Percentiles rank a stretch among this genome's conserved stretches.
These are phyloP conservation scores for Leucophenga montana DNA, from an alignment of 2,888 invertebrate genomes.

Conservation along the genomic window DNA sequence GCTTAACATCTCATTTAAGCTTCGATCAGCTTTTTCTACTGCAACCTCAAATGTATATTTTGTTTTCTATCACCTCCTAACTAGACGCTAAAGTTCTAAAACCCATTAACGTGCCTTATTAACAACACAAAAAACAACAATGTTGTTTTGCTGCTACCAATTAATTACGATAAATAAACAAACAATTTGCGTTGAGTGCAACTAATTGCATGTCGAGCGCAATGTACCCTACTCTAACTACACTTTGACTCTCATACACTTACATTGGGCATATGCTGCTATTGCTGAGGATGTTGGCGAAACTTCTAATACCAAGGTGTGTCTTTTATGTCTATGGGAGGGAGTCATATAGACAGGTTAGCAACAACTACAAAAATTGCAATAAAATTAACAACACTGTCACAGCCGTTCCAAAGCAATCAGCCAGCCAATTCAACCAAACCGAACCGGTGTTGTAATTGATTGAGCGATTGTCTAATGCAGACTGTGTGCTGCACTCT, in stretches of 20 bases:
- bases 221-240: too few relatives aligned
- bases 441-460: background rate
- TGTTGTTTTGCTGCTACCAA: background rate
- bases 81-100: background rate
- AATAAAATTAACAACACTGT: too few relatives aligned
- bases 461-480: constrained; percentile 1
- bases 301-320: constrained; percentile 9
- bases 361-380: too few relatives aligned
- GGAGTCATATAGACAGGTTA: background rate
- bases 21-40: too few relatives aligned
- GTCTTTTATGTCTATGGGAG: background rate
- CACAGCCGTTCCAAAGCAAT: background rate
- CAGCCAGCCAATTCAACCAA: background rate
- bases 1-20: too few relatives aligned
- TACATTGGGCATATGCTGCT: background rate
- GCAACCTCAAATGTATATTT: too few relatives aligned
- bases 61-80: too few relatives aligned
- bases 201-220: constrained; percentile 11
- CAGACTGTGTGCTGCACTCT: background rate
- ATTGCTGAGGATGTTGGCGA: too few relatives aligned
- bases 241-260: too few relatives aligned
- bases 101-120: constrained; percentile 10
- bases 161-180: constrained; percentile 20
- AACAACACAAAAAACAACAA: background rate
- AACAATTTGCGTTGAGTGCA: constrained; percentile 21